Evolutionary conservation across 2,888 invertebrate species (phyloP), one percentile per base, ranked within the genome.

Genomic region (Drosophila neoperkinsi): DNA sequence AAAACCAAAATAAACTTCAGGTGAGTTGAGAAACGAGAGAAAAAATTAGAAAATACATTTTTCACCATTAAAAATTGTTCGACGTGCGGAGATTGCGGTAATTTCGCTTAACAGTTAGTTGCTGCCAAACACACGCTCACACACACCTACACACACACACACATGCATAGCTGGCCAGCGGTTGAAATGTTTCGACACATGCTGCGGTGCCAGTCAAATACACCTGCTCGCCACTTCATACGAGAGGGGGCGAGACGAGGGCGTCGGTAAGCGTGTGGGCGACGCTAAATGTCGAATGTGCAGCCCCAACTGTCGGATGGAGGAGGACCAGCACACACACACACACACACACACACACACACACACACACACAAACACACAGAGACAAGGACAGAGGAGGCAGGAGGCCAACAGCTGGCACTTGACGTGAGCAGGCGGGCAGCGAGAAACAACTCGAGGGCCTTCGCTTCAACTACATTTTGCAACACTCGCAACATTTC

Each of bases 61-160:
- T 86, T 90, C 90, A 90, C 77, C 86, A 90, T 86, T 86, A 88
- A 88, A 86, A 81, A 88, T 65, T 75, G 83, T 90, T 85, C 81
- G 88, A 88, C 85, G 88, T 88, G 86, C 88, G 86, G 86, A 85
- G 85, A 85, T 90, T 87, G 90, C 74, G 86, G 86, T 87, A 90
- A 88, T 87, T 87, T 87, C 81, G 90, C 88, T 90, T 86, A 88
- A 88, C 90, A 87, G 86, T 85, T 88, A 83, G 90, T 65, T 78
- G 71, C 71, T 69, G 64, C 60, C 59, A 16, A 46, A 21, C 16
- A 68, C 74, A 55, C 63, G 70, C 59, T 41, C 52, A 43, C 63
- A 30, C 33, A 57, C 31, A 34, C 33, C 31, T 25, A 53, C 59
- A 38, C 55, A 33, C 51, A 50, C 50, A 69, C 53, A 56, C n/a